Evolutionary conservation across 2,888 invertebrate genomes (phyloP).

Genomic region (Diarsia rubi): DNA sequence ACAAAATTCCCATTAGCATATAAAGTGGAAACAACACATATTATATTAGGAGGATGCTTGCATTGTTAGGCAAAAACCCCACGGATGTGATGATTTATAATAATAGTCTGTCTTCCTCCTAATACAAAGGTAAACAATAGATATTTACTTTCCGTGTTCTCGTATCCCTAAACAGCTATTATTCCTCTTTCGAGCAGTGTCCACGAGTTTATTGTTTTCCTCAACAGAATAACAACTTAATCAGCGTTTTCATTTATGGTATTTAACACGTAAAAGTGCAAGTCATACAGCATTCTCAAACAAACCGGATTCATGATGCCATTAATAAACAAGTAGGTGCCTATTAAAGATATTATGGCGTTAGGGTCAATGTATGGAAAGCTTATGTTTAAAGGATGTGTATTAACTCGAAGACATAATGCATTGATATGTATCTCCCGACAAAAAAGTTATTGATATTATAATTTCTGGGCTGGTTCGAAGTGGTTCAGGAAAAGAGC

Average conservation of each 20-base stretch:
- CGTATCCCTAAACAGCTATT: not conserved
- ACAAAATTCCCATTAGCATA: not conserved
- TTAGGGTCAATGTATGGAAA: constrained; percentile 70
- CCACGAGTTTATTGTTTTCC: not conserved
- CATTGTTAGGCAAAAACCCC: constrained; percentile 13
- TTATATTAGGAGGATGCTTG: constrained; percentile 16
- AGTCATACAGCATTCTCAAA: constrained; percentile 5
- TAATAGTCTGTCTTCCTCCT: constrained; percentile 24
- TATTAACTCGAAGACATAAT: constrained; percentile 93
- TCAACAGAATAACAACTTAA: constrained; percentile 10
- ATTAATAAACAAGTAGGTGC: constrained; percentile 92
- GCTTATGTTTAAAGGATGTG: constrained; percentile 93
- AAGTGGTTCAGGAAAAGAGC: no score
- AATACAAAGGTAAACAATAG: constrained; percentile 18
- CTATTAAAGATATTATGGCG: constrained; percentile 97
- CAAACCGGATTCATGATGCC: constrained; percentile 69
- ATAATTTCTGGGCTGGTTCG: no score
- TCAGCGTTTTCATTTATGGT: constrained; percentile 8
- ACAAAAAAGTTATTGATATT: not conserved
- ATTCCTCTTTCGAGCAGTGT: not conserved
- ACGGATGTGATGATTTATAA: not conserved
- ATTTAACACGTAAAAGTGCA: not conserved
- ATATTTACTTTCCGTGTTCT: constrained; percentile 10
- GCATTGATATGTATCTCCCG: not conserved
- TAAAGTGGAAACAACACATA: constrained; percentile 9